Evolutionary conservation across 2,797 vertebrate species (phyloP).

Genomic region (Schizopygopsis pylzovi): DNA sequence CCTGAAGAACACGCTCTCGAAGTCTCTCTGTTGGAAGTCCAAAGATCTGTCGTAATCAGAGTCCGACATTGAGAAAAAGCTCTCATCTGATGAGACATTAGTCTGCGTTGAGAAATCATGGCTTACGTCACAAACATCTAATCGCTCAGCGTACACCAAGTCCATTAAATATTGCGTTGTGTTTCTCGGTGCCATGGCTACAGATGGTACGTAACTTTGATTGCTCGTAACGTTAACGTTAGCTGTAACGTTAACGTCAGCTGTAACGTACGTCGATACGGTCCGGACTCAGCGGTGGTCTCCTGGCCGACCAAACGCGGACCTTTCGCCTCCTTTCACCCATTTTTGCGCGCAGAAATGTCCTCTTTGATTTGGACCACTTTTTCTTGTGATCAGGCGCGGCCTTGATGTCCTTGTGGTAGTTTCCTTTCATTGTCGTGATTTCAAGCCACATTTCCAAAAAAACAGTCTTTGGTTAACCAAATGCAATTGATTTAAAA

Average conservation of each 20-base stretch:
- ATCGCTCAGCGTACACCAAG: constrained; percentile 70
- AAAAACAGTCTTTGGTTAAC: not conserved
- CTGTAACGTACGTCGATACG: not conserved
- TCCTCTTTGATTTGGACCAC: constrained; percentile 28
- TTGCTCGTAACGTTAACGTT: not conserved
- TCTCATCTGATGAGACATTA: not conserved
- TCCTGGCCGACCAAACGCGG: not conserved
- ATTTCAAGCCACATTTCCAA: constrained; percentile 68
- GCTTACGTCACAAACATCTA: not conserved
- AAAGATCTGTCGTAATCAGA: constrained; percentile 64
- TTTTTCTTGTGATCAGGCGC: constrained; percentile 9
- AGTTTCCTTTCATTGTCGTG: constrained; percentile 59
- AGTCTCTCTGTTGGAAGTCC: constrained; percentile 74
- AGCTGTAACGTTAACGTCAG: not conserved
- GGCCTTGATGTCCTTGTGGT: not conserved
- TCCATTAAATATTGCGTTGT: constrained; percentile 82
- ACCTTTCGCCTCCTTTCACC: constrained; percentile 32
- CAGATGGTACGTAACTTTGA: not conserved
- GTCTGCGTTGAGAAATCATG: not conserved
- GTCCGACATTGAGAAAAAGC: constrained; percentile 47
- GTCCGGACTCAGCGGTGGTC: not conserved
- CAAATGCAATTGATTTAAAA: not conserved
- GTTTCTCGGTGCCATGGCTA: constrained; percentile 78
- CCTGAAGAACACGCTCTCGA: constrained; percentile 67
- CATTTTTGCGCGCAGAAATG: not conserved